Conservation (phyloP, 37 sponge, comb jelly and placozoan species). For the Haliclona indistincta region DNA sequence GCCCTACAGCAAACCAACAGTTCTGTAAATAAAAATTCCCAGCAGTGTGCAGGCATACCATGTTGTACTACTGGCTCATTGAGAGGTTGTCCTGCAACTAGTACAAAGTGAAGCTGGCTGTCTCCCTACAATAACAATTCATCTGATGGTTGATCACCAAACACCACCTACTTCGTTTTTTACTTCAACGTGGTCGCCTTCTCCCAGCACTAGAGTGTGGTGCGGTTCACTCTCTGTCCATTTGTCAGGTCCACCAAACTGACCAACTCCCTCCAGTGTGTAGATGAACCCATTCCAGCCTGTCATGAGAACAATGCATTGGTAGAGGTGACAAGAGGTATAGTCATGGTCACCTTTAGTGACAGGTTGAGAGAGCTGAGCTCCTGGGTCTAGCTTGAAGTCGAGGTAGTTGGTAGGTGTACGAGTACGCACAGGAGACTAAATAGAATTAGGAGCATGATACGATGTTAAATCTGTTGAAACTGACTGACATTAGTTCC, state of each 20-base stretch:
- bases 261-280: constrained; percentile 62
- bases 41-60: constrained; percentile 26
- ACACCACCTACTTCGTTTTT: constrained; percentile 41
- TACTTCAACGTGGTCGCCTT: constrained; percentile 50
- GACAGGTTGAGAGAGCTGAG: constrained; percentile 73
- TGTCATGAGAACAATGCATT: not conserved
- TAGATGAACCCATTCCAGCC: constrained; percentile 92
- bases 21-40: not conserved
- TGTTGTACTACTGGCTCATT: constrained; percentile 86
- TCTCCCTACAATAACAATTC: constrained; percentile 4
- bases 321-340: too few relatives aligned
- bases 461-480: not conserved
- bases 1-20: constrained; percentile 46
- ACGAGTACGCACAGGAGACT: constrained; percentile 81
- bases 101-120: constrained; percentile 70
- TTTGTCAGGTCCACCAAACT: constrained; percentile 61
- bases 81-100: constrained; percentile 92
- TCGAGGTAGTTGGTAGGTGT: constrained; percentile 88
- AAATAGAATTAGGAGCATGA: not conserved
- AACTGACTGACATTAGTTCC: constrained; percentile 52
- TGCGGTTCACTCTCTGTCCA: constrained; percentile 63
- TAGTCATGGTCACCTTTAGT: constrained; percentile 25
- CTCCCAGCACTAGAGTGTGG: constrained; percentile 76
- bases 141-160: not conserved
- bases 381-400: constrained; percentile 77